Evolutionary conservation across 1,140 invertebrate genomes (phyloP).

Genomic region (Drosophila ohnishii): DNA sequence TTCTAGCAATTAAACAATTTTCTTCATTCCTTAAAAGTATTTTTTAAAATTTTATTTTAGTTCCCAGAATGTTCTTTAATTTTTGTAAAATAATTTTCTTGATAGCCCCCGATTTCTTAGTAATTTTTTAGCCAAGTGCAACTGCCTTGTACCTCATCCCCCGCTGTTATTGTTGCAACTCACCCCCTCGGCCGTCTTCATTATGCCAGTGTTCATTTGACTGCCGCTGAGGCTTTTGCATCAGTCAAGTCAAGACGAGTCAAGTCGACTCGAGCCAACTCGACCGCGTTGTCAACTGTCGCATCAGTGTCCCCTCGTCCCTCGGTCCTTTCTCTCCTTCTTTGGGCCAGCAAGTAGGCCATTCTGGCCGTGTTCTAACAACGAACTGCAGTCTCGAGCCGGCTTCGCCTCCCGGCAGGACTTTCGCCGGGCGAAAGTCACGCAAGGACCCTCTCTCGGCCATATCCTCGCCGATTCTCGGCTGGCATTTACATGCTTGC

Average conservation of each 20-base stretch:
- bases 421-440: constrained; percentile 56
- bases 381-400: constrained; percentile 20
- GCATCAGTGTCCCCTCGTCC: constrained; percentile 4
- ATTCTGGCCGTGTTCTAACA: constrained; percentile 61
- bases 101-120: neutral
- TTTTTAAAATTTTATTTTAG: neutral
- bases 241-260: constrained; percentile 62
- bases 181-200: constrained; percentile 31
- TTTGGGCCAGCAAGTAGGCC: constrained; percentile 64
- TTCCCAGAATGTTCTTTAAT: neutral
- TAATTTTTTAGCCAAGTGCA: constrained; percentile 18
- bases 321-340: neutral
- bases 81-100: neutral
- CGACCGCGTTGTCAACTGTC: constrained; percentile 63
- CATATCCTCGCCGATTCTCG: constrained; percentile 21
- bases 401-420: constrained; percentile 11
- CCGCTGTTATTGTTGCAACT: constrained; percentile 6
- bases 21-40: neutral
- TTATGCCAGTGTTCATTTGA: constrained; percentile 65
- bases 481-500: constrained; percentile 75
- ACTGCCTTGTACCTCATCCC: neutral
- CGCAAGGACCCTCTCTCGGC: constrained; percentile 40
- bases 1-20: neutral
- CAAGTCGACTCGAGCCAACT: constrained; percentile 58
- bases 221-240: constrained; percentile 45